Conservation (phyloP, 92 coral and sea anemone genomes). For the Micromussa lordhowensis region DNA sequence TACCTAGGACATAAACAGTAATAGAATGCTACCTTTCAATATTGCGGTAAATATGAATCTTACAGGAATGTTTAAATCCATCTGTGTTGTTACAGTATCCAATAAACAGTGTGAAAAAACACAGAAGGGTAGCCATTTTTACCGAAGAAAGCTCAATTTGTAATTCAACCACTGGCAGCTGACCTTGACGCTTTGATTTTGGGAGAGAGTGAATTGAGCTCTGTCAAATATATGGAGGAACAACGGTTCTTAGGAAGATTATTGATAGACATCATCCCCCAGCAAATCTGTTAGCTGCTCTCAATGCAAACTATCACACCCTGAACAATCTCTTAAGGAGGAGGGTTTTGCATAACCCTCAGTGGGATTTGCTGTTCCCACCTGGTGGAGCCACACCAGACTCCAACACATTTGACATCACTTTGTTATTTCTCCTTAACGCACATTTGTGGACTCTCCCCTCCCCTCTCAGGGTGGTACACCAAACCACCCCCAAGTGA, state of each 20-base stretch:
- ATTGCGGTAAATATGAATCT: too few species aligned
- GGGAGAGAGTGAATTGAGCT: constrained; percentile 52
- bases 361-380: constrained; percentile 70
- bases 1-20: too few species aligned
- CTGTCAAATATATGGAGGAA: constrained; percentile 60
- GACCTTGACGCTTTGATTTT: constrained; percentile 30
- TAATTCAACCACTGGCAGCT: too few species aligned
- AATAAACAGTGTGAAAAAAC: too few species aligned
- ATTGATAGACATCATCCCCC: constrained; percentile 42
- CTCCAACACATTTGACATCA: constrained; percentile 67
- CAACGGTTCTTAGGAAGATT: constrained; percentile 32
- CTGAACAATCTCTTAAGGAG: constrained; percentile 19
- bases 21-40: too few species aligned
- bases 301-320: background rate
- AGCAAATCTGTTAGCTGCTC: constrained; percentile 13
- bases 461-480: constrained; percentile 58
- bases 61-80: too few species aligned
- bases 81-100: too few species aligned
- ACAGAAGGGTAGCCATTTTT: too few species aligned
- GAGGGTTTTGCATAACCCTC: constrained; percentile 45
- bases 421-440: constrained; percentile 70
- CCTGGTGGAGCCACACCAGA: constrained; percentile 62
- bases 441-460: constrained; percentile 66
- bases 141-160: too few species aligned
- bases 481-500: constrained; percentile 55